These are phyloP conservation scores for Calyptommatus sinebrachiatus DNA, from an alignment of 2,113 vertebrate species.

Conservation along the genomic window DNA sequence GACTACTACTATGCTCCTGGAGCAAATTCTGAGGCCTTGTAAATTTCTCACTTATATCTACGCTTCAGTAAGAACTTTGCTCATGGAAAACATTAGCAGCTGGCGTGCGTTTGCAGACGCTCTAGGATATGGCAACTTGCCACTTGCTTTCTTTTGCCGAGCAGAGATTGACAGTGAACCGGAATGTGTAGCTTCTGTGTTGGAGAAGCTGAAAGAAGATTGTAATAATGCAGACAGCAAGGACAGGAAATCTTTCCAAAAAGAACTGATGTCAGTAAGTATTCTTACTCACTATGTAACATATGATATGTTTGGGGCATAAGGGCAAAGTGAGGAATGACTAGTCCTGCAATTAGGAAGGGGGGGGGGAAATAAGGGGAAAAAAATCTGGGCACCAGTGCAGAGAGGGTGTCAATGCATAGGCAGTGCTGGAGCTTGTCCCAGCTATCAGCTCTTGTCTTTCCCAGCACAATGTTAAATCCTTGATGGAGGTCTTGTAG, in stretches of 20 bases:
- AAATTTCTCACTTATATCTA: constrained; percentile 98
- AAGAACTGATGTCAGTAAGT: constrained; percentile 91
- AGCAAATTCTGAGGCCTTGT: constrained; percentile 90
- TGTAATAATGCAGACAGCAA: constrained; percentile 87
- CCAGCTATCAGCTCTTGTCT: too few species aligned
- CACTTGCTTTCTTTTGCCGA: constrained; percentile 86
- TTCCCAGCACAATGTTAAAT: too few species aligned
- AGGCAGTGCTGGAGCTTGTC: too few species aligned
- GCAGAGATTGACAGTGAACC: constrained; percentile 88
- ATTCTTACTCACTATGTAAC: too few species aligned
- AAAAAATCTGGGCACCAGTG: too few species aligned
- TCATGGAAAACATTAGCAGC: constrained; percentile 94
- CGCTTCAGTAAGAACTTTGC: constrained; percentile 87
- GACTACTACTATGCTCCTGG: constrained; percentile 82
- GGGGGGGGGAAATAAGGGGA: too few species aligned
- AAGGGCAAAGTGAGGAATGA: too few species aligned
- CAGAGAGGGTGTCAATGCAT: too few species aligned
- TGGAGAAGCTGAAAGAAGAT: constrained; percentile 95
- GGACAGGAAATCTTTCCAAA: constrained; percentile 95
- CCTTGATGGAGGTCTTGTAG: too few species aligned
- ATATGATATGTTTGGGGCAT: too few species aligned
- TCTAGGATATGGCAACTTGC: constrained; percentile 84
- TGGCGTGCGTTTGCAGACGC: constrained; percentile 92
- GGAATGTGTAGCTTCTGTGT: constrained; percentile 87
- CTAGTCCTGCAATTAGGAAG: too few species aligned